These are phyloP conservation scores for Danionella cerebrum DNA, from an alignment of 2,113 vertebrate genomes.

Conservation along the genomic window DNA sequence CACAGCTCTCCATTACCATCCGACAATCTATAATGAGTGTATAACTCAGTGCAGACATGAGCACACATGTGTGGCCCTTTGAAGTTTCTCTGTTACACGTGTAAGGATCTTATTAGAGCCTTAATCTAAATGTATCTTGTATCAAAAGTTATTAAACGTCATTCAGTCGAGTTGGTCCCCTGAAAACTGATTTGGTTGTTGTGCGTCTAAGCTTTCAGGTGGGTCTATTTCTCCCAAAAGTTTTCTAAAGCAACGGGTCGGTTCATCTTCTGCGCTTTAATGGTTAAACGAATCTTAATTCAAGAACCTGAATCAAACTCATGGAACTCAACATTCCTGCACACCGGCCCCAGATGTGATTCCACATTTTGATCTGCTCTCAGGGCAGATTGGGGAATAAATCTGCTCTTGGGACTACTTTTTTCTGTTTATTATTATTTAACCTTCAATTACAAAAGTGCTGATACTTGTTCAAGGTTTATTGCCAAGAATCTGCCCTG, in stretches of 20 bases:
- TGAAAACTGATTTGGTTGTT: not conserved
- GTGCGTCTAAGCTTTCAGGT: not conserved
- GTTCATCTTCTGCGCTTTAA: not conserved
- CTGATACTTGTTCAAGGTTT: conserved; percentile 11
- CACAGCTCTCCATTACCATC: not conserved
- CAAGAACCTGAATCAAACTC: not conserved
- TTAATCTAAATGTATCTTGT: not conserved
- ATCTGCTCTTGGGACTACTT: not conserved
- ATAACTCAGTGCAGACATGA: not conserved
- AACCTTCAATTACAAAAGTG: not conserved
- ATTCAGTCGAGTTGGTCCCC: not conserved
- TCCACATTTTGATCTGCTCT: not conserved
- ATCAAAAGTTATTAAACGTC: not conserved
- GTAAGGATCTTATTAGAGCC: not conserved
- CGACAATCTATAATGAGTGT: conserved; percentile 7
- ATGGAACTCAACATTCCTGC: conserved; percentile 19
- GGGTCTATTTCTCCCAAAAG: not conserved
- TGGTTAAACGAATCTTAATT: conserved; percentile 18
- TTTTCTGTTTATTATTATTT: not conserved
- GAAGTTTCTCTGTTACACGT: not conserved
- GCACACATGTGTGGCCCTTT: not conserved
- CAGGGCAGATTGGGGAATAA: not conserved
- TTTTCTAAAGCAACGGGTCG: not conserved
- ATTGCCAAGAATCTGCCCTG: not conserved
- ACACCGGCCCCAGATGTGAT: conserved; percentile 25